Evolutionary conservation across 2,113 vertebrate genomes (phyloP), one percentile per base, ranked within the genome.

Genomic region (Oreotragus oreotragus): DNA sequence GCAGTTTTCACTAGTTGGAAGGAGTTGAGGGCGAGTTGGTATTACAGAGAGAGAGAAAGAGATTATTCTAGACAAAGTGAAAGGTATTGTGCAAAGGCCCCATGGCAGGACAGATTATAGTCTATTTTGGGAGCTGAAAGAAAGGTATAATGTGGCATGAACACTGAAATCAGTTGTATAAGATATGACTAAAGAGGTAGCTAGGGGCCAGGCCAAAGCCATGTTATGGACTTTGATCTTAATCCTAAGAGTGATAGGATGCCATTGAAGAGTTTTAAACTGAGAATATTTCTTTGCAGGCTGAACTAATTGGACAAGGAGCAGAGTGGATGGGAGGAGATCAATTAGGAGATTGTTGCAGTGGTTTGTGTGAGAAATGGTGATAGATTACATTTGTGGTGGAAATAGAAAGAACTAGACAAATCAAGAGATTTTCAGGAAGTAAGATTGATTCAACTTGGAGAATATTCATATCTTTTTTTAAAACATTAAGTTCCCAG

Each of bases 351-450:
- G 43, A n/a, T 43, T 62, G 15, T 90, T 84, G 16, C 23, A 79
- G 7, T 95, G 45, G 4, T 76, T 83, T 76, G 66, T 11, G 13
- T 83, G 16, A 88, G 45, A 96, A 79, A 45, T 84, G 39, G 55
- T 86, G 16, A 70, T 66, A 92, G 60, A 77, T 92, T 70, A 70
- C 33, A 7, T 87, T 96, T 36, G 6, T 84, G 51, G 64, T 85
- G 2, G 53, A 97, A 70, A 84, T 80, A 80, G 16, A 96, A 93
- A 84, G 33, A 94, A 83, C 39, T 45, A 79, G 23, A 81, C 49
- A 88, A 33, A 80, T 83, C 6, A 79, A 60, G 79, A 96, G 36
- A 96, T 84, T 92, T 95, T 87, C 70, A 83, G 55, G n/a, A 93
- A 51, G 28, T 92, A 84, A 94, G 90, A 45, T 92, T 81, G 58